Evolutionary conservation across 1,140 invertebrate genomes (phyloP), one percentile per base, ranked within the genome.

Genomic region (Steinernema khuongi): DNA sequence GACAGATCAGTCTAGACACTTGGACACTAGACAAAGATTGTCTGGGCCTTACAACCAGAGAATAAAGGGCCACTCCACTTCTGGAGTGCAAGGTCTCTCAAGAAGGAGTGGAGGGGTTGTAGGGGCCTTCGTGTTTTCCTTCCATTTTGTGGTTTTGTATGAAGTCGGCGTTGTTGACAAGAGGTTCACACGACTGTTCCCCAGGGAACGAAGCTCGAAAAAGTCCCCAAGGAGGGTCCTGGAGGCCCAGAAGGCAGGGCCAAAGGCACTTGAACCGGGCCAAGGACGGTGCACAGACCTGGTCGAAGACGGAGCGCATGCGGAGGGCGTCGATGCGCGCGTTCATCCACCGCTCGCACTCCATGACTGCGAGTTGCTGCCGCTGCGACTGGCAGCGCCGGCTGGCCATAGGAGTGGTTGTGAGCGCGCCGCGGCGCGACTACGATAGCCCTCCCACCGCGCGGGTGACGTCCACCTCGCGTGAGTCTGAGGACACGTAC

Each of bases 301-400:
- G 50, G 50, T 60, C 50, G 22, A 60, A 60, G 50, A 60, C 50
- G 7, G 50, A 60, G 50, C 50, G 50, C 50, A 60, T 60, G 11
- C 50, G 11, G 11, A 60, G 50, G 4, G 50, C 50, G 50, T 60
- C 50, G 19, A 60, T 60, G 4, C 50, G 11, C 22, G 50, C 50
- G 50, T 60, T 60, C 50, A 60, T 60, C 50, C 50, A 60, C 22
- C 50, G 11, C 22, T 60, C 50, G 19, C 50, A 60, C 50, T 60
- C 50, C 50, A 60, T 60, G 22, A 60, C 50, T 7, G 50, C 50
- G 22, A 60, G 50, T 60, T 60, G 50, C 50, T 60, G 50, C 14
- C 50, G 50, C 50, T 60, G 50, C 50, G 50, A 60, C 4, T 7
- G 50, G 50, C 4, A 60, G 7, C 50, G 50, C 50, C 50, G 19